A percentile compares a stretch with the other conserved stretches of the same genome.
Conservation (phyloP, 2,888 invertebrate genomes). For the Strigamia crassipes region DNA sequence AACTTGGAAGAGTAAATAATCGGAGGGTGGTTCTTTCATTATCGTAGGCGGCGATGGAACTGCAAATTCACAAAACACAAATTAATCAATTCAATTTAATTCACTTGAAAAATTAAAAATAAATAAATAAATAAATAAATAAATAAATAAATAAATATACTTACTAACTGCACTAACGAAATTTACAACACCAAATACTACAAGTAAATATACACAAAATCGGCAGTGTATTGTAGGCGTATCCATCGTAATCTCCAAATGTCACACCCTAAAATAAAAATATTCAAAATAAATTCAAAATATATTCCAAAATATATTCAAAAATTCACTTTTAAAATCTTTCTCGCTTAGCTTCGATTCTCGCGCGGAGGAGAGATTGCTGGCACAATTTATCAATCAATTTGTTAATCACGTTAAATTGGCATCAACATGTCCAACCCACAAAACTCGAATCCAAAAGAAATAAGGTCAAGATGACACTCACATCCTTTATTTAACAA, state of each 20-base stretch:
- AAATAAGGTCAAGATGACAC: constrained; percentile 14
- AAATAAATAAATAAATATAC: no score
- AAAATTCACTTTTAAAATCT: no score
- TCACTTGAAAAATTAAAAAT: no score
- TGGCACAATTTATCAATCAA: constrained; percentile 3
- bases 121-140: no score
- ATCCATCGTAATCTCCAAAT: constrained; percentile 12
- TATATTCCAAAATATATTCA: no score
- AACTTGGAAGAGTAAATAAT: constrained; percentile 89
- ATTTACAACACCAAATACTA: not conserved
- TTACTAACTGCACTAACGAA: constrained; percentile 27
- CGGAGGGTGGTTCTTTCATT: constrained; percentile 87
- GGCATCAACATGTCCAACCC: not conserved
- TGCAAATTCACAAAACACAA: constrained; percentile 43
- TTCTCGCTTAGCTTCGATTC: no score
- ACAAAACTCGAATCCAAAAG: not conserved
- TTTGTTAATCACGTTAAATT: not conserved
- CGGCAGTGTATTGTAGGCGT: not conserved
- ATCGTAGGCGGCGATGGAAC: constrained; percentile 80
- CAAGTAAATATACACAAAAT: constrained; percentile 10
- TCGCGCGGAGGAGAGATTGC: not conserved
- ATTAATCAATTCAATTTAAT: not conserved
- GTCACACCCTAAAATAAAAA: not conserved
- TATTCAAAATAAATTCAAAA: no score
- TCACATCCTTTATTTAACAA: constrained; percentile 16